A percentile compares a stretch with the other conserved stretches of the same genome.
These are phyloP conservation scores for Matsumyia berberina DNA, from an alignment of 2,888 invertebrate genomes.

Conservation along the genomic window DNA sequence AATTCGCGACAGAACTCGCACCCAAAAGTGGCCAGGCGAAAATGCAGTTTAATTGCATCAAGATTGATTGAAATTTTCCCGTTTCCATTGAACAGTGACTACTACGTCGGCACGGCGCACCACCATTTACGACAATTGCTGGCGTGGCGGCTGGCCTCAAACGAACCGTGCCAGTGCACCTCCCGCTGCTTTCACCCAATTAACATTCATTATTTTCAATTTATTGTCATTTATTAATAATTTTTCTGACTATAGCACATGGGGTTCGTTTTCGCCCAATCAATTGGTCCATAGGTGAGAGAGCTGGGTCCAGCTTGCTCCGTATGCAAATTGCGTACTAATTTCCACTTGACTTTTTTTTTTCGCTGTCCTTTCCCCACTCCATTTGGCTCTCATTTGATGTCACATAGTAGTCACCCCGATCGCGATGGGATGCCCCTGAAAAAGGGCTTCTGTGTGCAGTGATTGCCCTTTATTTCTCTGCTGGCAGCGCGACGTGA, in stretches of 20 bases:
- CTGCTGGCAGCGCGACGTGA: constrained; percentile 6
- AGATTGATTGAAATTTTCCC: constrained; percentile 80
- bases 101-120: constrained; percentile 1
- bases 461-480: constrained; percentile 5
- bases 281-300: constrained; percentile 35
- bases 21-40: constrained; percentile 63
- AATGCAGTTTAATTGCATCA: constrained; percentile 82
- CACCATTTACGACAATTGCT: constrained; percentile 26
- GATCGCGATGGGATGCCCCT: too few relatives aligned
- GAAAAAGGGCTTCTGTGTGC: not conserved
- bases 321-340: constrained; percentile 56
- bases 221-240: constrained; percentile 73
- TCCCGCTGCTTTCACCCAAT: constrained; percentile 49
- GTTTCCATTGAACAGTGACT: constrained; percentile 13
- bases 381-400: constrained; percentile 24
- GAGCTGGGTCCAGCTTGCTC: not conserved
- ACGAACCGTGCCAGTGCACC: constrained; percentile 7
- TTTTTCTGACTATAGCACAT: constrained; percentile 70
- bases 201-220: constrained; percentile 73
- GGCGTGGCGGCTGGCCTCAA: not conserved
- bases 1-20: not conserved
- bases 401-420: not conserved
- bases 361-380: too few relatives aligned
- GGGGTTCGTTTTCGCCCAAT: constrained; percentile 31
- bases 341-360: constrained; percentile 12